Evolutionary conservation across 2,888 invertebrate genomes (phyloP), one percentile per base, ranked within the genome.

Genomic region (Unio delphinus): DNA sequence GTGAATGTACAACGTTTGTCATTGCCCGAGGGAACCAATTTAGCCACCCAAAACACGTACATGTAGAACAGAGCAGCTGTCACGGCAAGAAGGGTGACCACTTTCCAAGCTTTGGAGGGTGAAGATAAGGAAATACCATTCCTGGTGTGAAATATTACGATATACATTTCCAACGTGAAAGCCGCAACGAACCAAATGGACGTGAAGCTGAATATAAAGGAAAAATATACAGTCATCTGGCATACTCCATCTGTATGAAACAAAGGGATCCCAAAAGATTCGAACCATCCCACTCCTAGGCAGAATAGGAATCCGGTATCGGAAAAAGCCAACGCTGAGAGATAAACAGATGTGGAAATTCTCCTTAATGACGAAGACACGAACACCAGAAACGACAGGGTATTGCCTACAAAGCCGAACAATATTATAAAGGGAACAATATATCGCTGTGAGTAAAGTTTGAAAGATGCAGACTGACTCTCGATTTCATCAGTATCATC

Each of bases 111-210:
- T 54, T 67, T 79, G 30, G 30, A 59, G 6, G 76, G 77, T 18
- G 59, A 72, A 63, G 80, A 82, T 6, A 81, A 62, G 61, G 69
- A 76, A 2, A 71, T 60, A n/a, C 79, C 72, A 57, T 77, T 75
- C 11, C 68, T 56, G 17, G 81, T 70, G 63, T 82, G 78, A 67
- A 83, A 81, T 11, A 85, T 76, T 15, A 79, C 74, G 20, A 82
- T 70, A 68, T 82, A 85, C 78, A 83, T 80, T 70, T 82, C 83
- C n/a, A 73, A 65, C 1, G 83, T 85, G 59, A 85, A 83, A 20
- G 79, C 80, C 60, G 81, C 81, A 4, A 85, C 81, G 69, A 80
- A 81, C 83, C 83, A 83, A 5, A 85, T 76, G 8, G 85, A 85
- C 23, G 82, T 79, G 61, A 85, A 85, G 23, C 83, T 81, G 69